phyloP scores from a whole-genome alignment of 2,113 vertebrate genomes.

The Picathartes gymnocephalus region DNA sequence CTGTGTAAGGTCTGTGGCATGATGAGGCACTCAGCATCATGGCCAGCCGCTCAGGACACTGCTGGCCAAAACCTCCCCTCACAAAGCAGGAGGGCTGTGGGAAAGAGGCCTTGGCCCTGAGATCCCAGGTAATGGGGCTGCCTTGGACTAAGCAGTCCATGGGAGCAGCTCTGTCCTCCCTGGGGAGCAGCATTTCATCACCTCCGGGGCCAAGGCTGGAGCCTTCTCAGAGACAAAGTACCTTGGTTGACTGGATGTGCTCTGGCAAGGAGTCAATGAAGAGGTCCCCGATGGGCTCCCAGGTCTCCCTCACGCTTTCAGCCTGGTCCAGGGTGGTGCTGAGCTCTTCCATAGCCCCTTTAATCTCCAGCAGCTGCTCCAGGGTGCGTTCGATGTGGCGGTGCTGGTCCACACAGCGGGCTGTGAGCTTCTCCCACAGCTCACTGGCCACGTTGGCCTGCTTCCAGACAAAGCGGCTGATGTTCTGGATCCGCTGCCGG shows the following conservation, averaged over 20 bases:
- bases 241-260: slow-evolving; percentile 94
- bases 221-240: slow-evolving; percentile 34
- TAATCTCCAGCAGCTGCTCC: slow-evolving; percentile 90
- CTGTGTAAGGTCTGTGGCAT: background rate
- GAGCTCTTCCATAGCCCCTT: slow-evolving; percentile 89
- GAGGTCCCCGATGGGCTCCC: slow-evolving; percentile 96
- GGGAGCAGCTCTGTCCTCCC: background rate
- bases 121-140: background rate
- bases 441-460: slow-evolving; percentile 95
- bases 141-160: background rate
- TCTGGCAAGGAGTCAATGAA: slow-evolving; percentile 96
- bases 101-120: background rate
- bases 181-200: background rate
- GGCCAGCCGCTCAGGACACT: background rate
- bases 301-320: slow-evolving; percentile 86
- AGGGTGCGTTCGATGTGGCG: slow-evolving; percentile 91
- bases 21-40: background rate
- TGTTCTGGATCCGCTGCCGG: slow-evolving; percentile 84
- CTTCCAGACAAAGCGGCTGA: slow-evolving; percentile 96
- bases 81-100: background rate
- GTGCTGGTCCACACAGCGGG: slow-evolving; percentile 91
- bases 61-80: background rate
- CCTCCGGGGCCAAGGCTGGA: background rate
- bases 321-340: slow-evolving; percentile 84
- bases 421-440: slow-evolving; percentile 94